Percentiles rank a stretch among this genome's conserved stretches.
phyloP scores from a whole-genome alignment of 2,113 vertebrate genomes.

The Neolamprologus devosi region DNA sequence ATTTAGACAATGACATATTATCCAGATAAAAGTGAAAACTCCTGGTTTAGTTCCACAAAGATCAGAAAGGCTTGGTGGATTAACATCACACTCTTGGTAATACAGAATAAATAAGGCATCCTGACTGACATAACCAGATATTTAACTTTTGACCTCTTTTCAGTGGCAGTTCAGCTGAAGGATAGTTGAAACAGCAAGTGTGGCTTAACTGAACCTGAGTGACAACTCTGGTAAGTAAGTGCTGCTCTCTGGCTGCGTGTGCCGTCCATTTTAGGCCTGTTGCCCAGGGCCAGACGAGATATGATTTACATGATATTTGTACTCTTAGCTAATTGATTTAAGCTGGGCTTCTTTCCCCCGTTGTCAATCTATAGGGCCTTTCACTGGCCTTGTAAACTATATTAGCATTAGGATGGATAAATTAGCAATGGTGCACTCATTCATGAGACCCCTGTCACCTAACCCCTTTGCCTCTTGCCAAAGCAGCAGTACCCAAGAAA shows the following conservation, averaged over 20 bases:
- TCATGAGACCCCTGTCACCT: conserved; percentile 28
- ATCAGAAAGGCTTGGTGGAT: background rate
- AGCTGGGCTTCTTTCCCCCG: conserved; percentile 41
- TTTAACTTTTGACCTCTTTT: background rate
- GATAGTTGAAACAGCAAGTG: background rate
- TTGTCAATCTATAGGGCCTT: conserved; percentile 57
- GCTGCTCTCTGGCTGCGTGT: background rate
- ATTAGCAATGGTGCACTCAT: conserved; percentile 35
- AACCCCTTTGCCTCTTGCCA: conserved; percentile 31
- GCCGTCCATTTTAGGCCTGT: background rate
- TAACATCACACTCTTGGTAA: background rate
- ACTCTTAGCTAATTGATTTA: conserved; percentile 75
- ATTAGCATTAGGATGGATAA: conserved; percentile 52
- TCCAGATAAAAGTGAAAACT: background rate
- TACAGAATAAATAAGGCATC: background rate
- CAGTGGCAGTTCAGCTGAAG: background rate
- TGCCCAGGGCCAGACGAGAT: background rate
- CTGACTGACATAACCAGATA: background rate
- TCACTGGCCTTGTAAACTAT: conserved; percentile 52
- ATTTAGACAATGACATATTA: background rate
- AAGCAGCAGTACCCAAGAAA: conserved; percentile 49
- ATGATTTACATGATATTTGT: conserved; percentile 67
- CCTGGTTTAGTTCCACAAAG: background rate
- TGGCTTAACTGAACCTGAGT: background rate
- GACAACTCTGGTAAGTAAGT: conserved; percentile 31